Base-by-base conservation (phyloP, 2,888 invertebrate genomes). In the Iphiclides podalirius region DNA sequence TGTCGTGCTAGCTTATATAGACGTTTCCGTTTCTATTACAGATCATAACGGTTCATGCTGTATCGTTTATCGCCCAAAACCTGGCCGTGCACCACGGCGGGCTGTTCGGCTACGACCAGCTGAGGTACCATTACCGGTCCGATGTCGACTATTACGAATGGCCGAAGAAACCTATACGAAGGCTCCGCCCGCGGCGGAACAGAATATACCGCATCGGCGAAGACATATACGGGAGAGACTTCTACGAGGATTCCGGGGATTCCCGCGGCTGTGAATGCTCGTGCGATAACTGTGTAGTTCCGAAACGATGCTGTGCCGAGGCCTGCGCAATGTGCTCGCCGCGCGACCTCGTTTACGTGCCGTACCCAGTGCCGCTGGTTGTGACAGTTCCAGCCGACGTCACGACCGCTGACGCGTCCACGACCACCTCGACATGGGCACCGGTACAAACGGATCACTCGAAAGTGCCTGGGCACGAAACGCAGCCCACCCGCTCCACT, bases 321-420 rank as follows among this genome's bases (percentile, higher is more conserved):
- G 13, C 42, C 8, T 58, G 57, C 15, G 15, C 11, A 1, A 17
- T 14, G 13, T 50, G 50, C 13, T 28, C 23, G 1, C 17, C 7
- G 6, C 17, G 38, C 0, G 48, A 47, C 28, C 14, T 59, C 13
- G 40, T 57, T 14, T 54, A 53, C 14, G 50, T 59, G 7, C 58
- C 58, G 8, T 59, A 55, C 35, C 58, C 58, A n/a, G 26, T 50
- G 6, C 50, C 50, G 12, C 3, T 50, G n/a, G 26, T 50, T 2
- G 9, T 50, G 17, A 23, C 39, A 4, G 8, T 50, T 1, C 35
- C 49, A 4, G 35, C 23, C 37, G 4, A 11, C 12, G 17, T 8
- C n/a, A n/a, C n/a, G n/a, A n/a, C n/a, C n/a, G n/a, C n/a, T n/a
- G n/a, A n/a, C n/a, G n/a, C n/a, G n/a, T n/a, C 12, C 33, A 33